phyloP scores from a whole-genome alignment of 2,888 invertebrate genomes.

The Sussaba pulchella region DNA sequence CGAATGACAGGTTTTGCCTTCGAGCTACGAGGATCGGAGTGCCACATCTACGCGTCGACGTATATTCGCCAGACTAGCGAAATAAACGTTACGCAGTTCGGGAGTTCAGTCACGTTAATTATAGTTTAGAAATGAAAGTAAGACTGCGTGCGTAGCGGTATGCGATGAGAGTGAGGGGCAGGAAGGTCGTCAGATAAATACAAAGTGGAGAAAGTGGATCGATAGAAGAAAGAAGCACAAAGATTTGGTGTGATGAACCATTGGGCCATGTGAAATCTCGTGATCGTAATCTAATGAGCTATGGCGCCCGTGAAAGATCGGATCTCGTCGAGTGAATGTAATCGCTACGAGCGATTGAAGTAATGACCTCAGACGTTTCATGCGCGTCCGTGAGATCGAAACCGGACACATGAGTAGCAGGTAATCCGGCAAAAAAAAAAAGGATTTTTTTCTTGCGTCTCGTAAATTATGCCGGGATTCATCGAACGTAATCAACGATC shows the following conservation, averaged over 20 bases:
- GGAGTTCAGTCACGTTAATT: conserved; percentile 58
- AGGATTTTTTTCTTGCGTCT: too few species aligned
- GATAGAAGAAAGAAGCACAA: too few species aligned
- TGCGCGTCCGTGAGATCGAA: not conserved
- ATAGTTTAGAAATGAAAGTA: conserved; percentile 62
- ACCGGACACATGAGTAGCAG: too few species aligned
- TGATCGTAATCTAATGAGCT: conserved; percentile 45
- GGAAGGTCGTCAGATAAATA: not conserved
- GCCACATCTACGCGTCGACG: not conserved
- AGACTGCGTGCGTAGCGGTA: conserved; percentile 3
- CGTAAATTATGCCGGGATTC: too few species aligned
- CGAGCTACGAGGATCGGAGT: not conserved
- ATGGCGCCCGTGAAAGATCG: conserved; percentile 28
- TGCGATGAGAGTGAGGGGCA: not conserved
- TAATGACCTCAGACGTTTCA: not conserved
- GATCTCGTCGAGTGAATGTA: conserved; percentile 2
- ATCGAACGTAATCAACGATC: too few species aligned
- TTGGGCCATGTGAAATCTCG: conserved; percentile 39
- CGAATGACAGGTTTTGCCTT: too few species aligned
- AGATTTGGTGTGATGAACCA: too few species aligned
- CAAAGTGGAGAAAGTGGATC: conserved; percentile 60
- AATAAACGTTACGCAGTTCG: conserved; percentile 37
- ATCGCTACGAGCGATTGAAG: not conserved
- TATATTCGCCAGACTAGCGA: conserved; percentile 12
- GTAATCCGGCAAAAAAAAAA: too few species aligned